These are phyloP conservation scores for Neoscelio sp. DNA, from an alignment of 2,888 invertebrate genomes.

Conservation along the genomic window DNA sequence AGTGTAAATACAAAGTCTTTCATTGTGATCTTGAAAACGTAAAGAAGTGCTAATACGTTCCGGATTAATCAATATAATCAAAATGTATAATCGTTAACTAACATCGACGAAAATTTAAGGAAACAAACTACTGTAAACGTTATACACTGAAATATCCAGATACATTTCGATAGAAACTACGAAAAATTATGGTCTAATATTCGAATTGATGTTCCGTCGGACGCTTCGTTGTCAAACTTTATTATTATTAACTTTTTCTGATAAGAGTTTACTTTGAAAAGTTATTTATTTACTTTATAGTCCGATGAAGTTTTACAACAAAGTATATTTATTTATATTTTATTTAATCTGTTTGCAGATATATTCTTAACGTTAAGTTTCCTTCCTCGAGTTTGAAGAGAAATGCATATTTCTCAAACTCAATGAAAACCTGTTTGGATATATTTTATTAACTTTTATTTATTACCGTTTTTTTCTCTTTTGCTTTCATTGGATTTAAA, in stretches of 20 bases:
- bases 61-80: slow-evolving; percentile 28
- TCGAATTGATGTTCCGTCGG: slow-evolving; percentile 1
- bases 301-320: background rate
- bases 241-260: background rate
- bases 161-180: slow-evolving; percentile 10
- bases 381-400: slow-evolving; percentile 7
- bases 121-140: slow-evolving; percentile 9
- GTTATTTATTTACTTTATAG: background rate
- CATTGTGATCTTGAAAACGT: slow-evolving; percentile 21
- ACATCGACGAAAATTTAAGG: slow-evolving; percentile 10
- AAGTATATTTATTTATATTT: slow-evolving; percentile 30
- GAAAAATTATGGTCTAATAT: background rate
- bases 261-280: background rate
- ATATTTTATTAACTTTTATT: slow-evolving; percentile 36
- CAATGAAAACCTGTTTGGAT: slow-evolving; percentile 19
- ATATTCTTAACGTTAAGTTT: slow-evolving; percentile 20
- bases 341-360: slow-evolving; percentile 26
- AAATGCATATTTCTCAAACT: slow-evolving; percentile 32
- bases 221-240: slow-evolving; percentile 17
- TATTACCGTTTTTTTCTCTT: background rate
- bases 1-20: slow-evolving; percentile 29
- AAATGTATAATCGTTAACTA: slow-evolving; percentile 29
- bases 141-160: background rate
- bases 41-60: slow-evolving; percentile 1
- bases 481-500: slow-evolving; percentile 10